Conservation (phyloP, 2,113 vertebrate species). For the Brachypodius melanocephalos region DNA sequence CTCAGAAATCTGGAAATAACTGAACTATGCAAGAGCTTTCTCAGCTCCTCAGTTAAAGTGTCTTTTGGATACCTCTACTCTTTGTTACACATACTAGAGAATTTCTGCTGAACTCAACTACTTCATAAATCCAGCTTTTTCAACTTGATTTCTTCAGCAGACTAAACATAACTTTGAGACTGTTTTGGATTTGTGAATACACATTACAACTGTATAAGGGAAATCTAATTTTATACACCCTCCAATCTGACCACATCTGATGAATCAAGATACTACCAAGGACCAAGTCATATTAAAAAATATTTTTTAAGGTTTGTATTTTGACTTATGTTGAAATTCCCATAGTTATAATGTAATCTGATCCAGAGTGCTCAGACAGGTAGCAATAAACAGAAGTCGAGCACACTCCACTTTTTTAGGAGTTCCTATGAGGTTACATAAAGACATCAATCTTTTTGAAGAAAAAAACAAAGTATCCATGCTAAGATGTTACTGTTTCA, state of each 20-base stretch:
- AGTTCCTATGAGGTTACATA: background rate
- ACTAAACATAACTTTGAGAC: background rate
- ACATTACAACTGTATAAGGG: background rate
- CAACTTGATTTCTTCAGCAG: background rate
- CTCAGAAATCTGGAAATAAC: background rate
- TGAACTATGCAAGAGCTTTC: background rate
- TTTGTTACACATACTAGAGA: background rate
- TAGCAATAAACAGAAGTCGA: conserved; percentile 7
- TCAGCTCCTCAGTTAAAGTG: background rate
- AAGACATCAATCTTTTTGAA: background rate
- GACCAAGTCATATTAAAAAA: conserved; percentile 18
- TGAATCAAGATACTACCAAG: background rate
- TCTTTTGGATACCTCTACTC: background rate
- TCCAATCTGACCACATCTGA: background rate
- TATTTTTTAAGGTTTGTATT: background rate
- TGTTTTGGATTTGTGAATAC: background rate
- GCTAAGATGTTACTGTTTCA: background rate
- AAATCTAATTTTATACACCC: background rate
- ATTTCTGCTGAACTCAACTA: background rate
- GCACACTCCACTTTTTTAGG: background rate
- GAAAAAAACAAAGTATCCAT: background rate
- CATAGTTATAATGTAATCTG: background rate
- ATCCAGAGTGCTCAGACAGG: background rate
- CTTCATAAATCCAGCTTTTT: background rate
- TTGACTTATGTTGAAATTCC: background rate